Base-by-base conservation (phyloP, 1,140 invertebrate genomes). In the Cylas formicarius region DNA sequence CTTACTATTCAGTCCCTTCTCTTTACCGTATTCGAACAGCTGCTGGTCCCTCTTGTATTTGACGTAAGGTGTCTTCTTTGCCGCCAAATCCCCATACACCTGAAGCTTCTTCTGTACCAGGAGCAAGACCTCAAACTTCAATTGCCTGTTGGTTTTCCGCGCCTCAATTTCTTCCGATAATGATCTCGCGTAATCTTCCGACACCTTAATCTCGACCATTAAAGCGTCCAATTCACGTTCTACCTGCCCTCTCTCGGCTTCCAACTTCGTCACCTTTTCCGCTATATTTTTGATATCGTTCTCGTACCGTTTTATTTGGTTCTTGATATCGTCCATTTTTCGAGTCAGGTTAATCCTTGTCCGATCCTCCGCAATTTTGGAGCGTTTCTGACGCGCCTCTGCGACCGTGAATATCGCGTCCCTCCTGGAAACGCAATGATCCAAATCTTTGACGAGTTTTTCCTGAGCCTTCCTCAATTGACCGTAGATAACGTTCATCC, bases 361-460 rank as follows among this genome's bases (percentile, higher is more conserved):
- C 46, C 63, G 60, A 16, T 56, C 47, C 19, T 39, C 41, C 11
- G 33, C 50, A 10, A 28, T 34, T 41, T 55, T 55, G n/a, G 58
- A 52, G 6, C 65, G 65, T 32, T 75, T 76, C 38, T 80, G 71
- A 35, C 72, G 72, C 1, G 72, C 71, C 22, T 73, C 67, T 2
- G 78, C 73, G 41, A 65, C 62, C 17, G 76, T 71, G 32, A 80
- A 67, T 33, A 84, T 81, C 34, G 72, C 67, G 29, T 85, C 84
- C 27, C 86, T 70, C 48, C 81, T 72, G 11, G 74, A 73, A 9
- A 90, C 74, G 53, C 82, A 83, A 53, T 80, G 71, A 28, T 87
- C 82, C 63, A 90, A 69, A 57, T 89, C 86, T 20, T 75, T 71
- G 3, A 85, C 73, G 9, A 90, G 63, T 60, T 81, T 86, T 48